Evolutionary conservation across 1,140 invertebrate species (phyloP).

Genomic region (Harpegnathos saltator): DNA sequence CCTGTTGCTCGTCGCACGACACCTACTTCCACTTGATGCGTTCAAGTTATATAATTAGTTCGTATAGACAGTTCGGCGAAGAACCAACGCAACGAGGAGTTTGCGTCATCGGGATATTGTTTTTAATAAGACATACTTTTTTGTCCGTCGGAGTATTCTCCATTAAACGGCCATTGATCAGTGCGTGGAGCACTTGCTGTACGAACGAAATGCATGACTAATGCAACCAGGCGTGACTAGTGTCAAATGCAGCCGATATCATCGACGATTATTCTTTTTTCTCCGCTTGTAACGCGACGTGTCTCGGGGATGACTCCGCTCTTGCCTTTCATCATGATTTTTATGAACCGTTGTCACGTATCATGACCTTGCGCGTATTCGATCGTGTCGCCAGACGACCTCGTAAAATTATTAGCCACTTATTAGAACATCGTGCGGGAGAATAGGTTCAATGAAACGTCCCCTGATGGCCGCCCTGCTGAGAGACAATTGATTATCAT

Average conservation of each 20-base stretch:
- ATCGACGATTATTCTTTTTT: not conserved
- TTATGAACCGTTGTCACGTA: not conserved
- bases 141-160: not conserved
- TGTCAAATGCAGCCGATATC: slow-evolving; percentile 6
- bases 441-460: slow-evolving; percentile 7
- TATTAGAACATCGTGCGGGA: not conserved
- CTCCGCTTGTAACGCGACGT: too few species aligned
- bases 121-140: not conserved
- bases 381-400: slow-evolving; percentile 4
- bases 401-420: slow-evolving; percentile 35
- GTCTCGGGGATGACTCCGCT: slow-evolving; percentile 18
- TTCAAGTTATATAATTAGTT: not conserved
- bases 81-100: not conserved
- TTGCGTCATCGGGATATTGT: not conserved
- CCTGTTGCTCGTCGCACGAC: too few species aligned
- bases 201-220: slow-evolving; percentile 22
- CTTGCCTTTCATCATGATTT: not conserved
- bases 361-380: slow-evolving; percentile 22
- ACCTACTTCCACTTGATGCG: not conserved
- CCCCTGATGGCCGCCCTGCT: slow-evolving; percentile 47
- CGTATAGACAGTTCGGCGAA: not conserved
- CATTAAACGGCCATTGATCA: slow-evolving; percentile 22
- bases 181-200: too few species aligned
- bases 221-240: slow-evolving; percentile 3
- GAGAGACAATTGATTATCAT: slow-evolving; percentile 18